phyloP scores from a whole-genome alignment of 2,113 vertebrate genomes.

The Seriola dumerili region DNA sequence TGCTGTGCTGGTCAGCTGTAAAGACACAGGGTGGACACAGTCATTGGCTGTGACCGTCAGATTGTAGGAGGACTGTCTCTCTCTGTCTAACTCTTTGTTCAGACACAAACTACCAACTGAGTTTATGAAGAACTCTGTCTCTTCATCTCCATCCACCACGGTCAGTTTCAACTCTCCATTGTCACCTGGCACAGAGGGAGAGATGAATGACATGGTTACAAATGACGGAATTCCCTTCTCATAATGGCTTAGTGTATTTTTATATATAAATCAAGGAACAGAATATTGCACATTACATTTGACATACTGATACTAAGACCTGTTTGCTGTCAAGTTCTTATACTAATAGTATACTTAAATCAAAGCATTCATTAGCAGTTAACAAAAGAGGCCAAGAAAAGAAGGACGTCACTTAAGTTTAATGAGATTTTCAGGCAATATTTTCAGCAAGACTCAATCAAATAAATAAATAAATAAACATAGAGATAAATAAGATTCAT shows the following conservation, averaged over 20 bases:
- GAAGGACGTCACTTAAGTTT: neutral
- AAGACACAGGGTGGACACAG: conserved; percentile 56
- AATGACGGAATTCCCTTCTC: neutral
- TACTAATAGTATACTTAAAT: neutral
- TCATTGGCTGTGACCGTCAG: conserved; percentile 80
- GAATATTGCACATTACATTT: too few relatives aligned
- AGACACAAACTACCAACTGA: conserved; percentile 73
- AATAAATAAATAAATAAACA: neutral
- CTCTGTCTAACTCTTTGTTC: conserved; percentile 77
- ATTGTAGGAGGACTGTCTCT: conserved; percentile 73
- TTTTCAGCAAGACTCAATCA: neutral
- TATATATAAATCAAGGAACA: neutral
- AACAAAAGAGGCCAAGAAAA: neutral
- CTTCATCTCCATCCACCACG: conserved; percentile 72
- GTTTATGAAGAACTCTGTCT: conserved; percentile 71
- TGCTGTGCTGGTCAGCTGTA: conserved; percentile 74
- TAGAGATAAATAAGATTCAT: neutral
- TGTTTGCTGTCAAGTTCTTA: neutral
- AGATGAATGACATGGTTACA: conserved; percentile 2
- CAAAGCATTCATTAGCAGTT: neutral
- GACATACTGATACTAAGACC: too few relatives aligned
- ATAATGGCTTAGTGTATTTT: neutral
- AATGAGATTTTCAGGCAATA: neutral
- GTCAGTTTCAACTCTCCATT: conserved; percentile 71
- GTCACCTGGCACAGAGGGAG: conserved; percentile 67